Base-by-base conservation (phyloP, 2,888 invertebrate species). In the Halictus ligatus region DNA sequence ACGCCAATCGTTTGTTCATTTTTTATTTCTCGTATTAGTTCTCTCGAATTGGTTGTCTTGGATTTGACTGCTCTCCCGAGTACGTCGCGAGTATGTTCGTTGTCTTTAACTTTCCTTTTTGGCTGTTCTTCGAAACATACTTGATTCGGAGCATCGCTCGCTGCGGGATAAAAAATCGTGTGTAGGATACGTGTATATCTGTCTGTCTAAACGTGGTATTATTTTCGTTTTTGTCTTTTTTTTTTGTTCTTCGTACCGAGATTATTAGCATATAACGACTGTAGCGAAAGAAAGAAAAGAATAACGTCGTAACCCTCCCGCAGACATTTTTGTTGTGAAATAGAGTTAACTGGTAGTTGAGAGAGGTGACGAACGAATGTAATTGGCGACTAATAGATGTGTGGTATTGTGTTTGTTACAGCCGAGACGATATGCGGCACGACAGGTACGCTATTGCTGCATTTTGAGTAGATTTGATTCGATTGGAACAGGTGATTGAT, bases 351-450 rank as follows among this genome's bases (percentile, higher is more conserved):
- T 91, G 88, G 84, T 91, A 91, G 91, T 87, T 89, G 87, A 87
- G 79, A 75, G 71, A 78, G 81, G 78, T 85, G 77, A 71, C n/a
- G 86, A 83, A 75, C 72, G 83, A 87, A 79, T 87, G 84, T 88
- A 91, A 90, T 92, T 89, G 85, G 84, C 81, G 89, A 94, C 93
- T 94, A 94, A 94, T 94, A 91, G 92, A 91, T 92, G 86, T 91
- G 82, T 94, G 89, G 92, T 93, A 91, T 94, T 94, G 88, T 92
- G 92, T 95, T 94, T 94, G 94, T 95, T 95, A 94, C 95, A 95
- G 95, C 95, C 94, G 95, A 94, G 95, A 95, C 93, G 95, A 95
- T 94, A 94, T 94, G 94, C 94, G 95, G 92, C 95, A 95, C 93
- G 95, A 95, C 94, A 95, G 95, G 95, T 95, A 95, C 94, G 95